phyloP scores from a whole-genome alignment of 1,140 invertebrate species.

The Drosophila subobscura region DNA sequence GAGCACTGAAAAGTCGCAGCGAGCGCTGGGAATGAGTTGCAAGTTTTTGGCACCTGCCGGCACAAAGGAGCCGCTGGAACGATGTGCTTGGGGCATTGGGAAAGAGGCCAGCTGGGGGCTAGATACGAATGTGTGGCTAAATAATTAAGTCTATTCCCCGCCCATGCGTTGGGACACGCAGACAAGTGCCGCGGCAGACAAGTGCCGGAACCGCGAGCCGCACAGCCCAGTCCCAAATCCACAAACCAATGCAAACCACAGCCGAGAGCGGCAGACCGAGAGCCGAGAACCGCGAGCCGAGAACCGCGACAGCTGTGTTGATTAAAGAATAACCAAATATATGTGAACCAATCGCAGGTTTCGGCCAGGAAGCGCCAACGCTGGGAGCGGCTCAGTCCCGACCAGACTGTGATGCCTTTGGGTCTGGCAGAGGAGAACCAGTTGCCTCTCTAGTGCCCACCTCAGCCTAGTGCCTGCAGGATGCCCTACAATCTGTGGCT shows the following conservation, averaged over 20 bases:
- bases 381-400: conserved; percentile 31
- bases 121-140: background rate
- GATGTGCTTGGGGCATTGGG: conserved; percentile 4
- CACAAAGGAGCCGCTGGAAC: background rate
- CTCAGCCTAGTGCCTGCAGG: background rate
- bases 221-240: background rate
- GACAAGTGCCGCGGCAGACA: too few relatives aligned
- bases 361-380: background rate
- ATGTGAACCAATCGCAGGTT: background rate
- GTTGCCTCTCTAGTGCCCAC: conserved; percentile 10
- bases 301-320: conserved; percentile 33
- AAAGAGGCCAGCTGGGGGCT: conserved; percentile 9
- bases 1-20: background rate
- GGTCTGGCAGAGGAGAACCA: conserved; percentile 6
- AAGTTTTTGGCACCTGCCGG: conserved; percentile 25
- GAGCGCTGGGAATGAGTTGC: conserved; percentile 33
- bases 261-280: background rate
- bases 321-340: conserved; percentile 34
- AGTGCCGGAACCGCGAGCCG: too few relatives aligned
- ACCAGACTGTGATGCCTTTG: conserved; percentile 42
- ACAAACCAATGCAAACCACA: conserved; percentile 13
- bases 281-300: conserved; percentile 1
- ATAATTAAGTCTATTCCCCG: too few relatives aligned
- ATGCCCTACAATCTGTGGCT: conserved; percentile 57
- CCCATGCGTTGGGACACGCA: too few relatives aligned